These are phyloP conservation scores for Spatulosminthurus flaviceps DNA, from an alignment of 2,888 invertebrate genomes.

Conservation along the genomic window DNA sequence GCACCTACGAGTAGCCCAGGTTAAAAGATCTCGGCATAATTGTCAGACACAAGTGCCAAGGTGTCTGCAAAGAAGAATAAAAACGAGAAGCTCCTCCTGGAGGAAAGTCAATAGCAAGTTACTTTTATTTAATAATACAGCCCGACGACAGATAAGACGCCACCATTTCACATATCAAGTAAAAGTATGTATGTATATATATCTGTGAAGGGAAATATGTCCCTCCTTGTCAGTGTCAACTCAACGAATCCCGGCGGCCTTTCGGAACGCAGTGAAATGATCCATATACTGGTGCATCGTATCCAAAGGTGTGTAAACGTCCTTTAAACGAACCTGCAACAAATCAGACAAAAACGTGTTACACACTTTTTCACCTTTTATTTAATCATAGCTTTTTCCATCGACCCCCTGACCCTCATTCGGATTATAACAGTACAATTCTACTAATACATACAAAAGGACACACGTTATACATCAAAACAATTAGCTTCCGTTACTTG, in stretches of 20 bases:
- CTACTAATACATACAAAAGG: background rate
- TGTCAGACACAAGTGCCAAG: background rate
- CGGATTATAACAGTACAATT: too few species aligned
- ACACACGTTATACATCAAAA: background rate
- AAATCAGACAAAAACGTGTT: conserved; percentile 35
- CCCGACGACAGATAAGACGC: background rate
- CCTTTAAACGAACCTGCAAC: conserved; percentile 77
- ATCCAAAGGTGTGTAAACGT: conserved; percentile 88
- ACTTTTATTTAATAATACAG: conserved; percentile 13
- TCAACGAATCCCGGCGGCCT: conserved; percentile 72
- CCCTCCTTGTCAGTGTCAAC: background rate
- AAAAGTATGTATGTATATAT: background rate
- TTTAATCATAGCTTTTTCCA: background rate
- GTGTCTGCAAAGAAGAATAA: background rate
- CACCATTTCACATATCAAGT: background rate
- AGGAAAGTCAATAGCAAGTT: background rate
- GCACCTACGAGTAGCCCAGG: background rate
- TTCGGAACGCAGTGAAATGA: conserved; percentile 89
- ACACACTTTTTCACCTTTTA: background rate
- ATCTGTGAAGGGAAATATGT: background rate
- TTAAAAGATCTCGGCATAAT: background rate
- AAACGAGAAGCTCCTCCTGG: too few species aligned
- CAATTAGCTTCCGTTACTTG: too few species aligned
- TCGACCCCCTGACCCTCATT: background rate
- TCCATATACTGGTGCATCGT: conserved; percentile 94